Evolutionary conservation across 1,140 invertebrate genomes (phyloP).

Genomic region (Drosophila funebris): DNA sequence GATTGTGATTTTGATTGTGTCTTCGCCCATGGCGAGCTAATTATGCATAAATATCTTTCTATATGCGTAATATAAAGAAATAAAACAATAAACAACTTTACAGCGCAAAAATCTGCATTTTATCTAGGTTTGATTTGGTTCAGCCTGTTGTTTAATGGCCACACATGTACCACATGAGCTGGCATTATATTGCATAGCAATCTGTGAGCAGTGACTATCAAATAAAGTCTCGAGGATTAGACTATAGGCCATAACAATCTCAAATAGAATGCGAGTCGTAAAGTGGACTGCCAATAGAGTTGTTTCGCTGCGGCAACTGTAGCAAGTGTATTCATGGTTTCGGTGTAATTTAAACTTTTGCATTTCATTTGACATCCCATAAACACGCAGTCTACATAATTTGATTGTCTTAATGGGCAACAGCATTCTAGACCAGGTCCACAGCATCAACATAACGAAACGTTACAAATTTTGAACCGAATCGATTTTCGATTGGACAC

Average conservation of each 20-base stretch:
- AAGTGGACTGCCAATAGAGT: constrained; percentile 8
- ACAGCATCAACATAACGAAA: constrained; percentile 58
- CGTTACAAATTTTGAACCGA: constrained; percentile 40
- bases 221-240: constrained; percentile 18
- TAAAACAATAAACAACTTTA: constrained; percentile 20
- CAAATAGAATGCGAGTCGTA: constrained; percentile 5
- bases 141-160: constrained; percentile 25
- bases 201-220: constrained; percentile 12
- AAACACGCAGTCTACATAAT: constrained; percentile 67
- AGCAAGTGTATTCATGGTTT: constrained; percentile 24
- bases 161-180: not conserved
- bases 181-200: constrained; percentile 28
- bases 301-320: constrained; percentile 1
- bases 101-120: constrained; percentile 11
- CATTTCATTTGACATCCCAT: constrained; percentile 36
- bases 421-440: constrained; percentile 27
- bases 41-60: constrained; percentile 56
- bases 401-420: constrained; percentile 56
- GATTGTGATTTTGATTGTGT: not conserved
- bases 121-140: constrained; percentile 19
- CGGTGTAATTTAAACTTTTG: constrained; percentile 6
- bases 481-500: constrained; percentile 44
- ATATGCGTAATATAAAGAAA: constrained; percentile 36
- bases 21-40: constrained; percentile 22
- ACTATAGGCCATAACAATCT: not conserved